These are phyloP conservation scores for Lanistes nyassanus DNA, from an alignment of 1,140 invertebrate genomes.

Conservation along the genomic window DNA sequence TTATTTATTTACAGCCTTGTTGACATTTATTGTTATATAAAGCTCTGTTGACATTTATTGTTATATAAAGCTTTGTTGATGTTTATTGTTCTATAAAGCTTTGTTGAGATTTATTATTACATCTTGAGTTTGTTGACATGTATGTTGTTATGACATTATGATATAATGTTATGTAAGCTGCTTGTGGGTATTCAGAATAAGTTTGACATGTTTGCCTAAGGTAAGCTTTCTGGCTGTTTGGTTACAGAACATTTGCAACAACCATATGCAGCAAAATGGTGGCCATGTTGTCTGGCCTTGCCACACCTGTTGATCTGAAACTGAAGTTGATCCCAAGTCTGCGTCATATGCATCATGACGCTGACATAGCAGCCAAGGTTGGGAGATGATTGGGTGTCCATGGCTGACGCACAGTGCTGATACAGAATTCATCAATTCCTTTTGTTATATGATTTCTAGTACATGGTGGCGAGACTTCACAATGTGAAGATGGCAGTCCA, in stretches of 20 bases:
- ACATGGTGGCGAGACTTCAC: too few species aligned
- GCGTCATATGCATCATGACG: conserved; percentile 94
- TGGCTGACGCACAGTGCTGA: background rate
- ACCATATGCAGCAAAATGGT: conserved; percentile 96
- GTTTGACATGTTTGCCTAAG: background rate
- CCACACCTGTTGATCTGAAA: conserved; percentile 91
- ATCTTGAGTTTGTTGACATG: too few species aligned
- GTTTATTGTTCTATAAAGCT: too few species aligned
- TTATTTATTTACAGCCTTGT: too few species aligned
- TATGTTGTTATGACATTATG: too few species aligned
- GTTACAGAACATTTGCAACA: conserved; percentile 85
- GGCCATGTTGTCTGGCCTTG: conserved; percentile 92
- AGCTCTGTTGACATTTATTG: too few species aligned
- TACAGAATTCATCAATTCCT: background rate
- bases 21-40: too few species aligned
- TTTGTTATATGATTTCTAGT: too few species aligned
- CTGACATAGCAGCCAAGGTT: conserved; percentile 83
- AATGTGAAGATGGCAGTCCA: too few species aligned
- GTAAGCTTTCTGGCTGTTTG: conserved; percentile 42
- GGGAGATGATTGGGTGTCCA: background rate
- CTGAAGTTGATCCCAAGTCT: conserved; percentile 89
- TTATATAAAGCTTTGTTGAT: too few species aligned
- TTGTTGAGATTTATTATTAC: too few species aligned
- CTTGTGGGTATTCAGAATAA: background rate
- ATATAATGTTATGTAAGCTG: too few species aligned